Percentiles rank a stretch among this genome's conserved stretches.
These are phyloP conservation scores for Platichthys stellatus DNA, from an alignment of 2,113 vertebrate species.

Conservation along the genomic window DNA sequence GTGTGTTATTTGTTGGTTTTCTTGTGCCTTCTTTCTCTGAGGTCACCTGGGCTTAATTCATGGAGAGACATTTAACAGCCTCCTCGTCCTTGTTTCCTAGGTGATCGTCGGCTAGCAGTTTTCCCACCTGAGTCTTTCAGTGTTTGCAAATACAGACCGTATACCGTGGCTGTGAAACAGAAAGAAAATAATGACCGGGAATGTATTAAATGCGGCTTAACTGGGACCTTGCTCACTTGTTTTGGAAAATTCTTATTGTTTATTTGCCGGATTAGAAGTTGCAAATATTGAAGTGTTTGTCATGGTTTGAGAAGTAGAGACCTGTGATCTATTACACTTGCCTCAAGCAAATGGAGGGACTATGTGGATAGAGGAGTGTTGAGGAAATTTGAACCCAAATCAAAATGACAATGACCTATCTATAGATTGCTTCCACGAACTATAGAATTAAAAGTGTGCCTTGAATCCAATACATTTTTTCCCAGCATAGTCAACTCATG, in stretches of 20 bases:
- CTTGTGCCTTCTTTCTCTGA: slow-evolving; percentile 37
- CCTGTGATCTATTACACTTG: not conserved
- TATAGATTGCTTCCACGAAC: no score
- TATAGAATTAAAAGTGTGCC: no score
- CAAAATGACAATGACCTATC: no score
- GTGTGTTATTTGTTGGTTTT: slow-evolving; percentile 45
- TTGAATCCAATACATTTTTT: no score
- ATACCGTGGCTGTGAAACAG: not conserved
- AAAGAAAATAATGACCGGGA: slow-evolving; percentile 32
- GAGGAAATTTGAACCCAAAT: not conserved
- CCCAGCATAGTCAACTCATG: no score
- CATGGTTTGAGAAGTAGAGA: not conserved
- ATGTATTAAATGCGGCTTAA: slow-evolving; percentile 25
- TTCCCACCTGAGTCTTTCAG: slow-evolving; percentile 46
- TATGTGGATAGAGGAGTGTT: not conserved
- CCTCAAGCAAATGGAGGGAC: not conserved
- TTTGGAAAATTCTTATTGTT: slow-evolving; percentile 35
- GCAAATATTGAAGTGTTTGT: slow-evolving; percentile 1
- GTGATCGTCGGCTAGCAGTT: slow-evolving; percentile 61
- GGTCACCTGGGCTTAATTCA: slow-evolving; percentile 66
- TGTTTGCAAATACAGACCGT: slow-evolving; percentile 36
- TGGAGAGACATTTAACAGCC: slow-evolving; percentile 49
- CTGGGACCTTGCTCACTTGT: slow-evolving; percentile 19
- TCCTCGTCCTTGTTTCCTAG: slow-evolving; percentile 69
- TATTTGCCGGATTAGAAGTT: slow-evolving; percentile 20